A percentile compares a stretch with the other conserved stretches of the same genome.
phyloP scores from a whole-genome alignment of 2,113 vertebrate genomes.

The Apaloderma vittatum region DNA sequence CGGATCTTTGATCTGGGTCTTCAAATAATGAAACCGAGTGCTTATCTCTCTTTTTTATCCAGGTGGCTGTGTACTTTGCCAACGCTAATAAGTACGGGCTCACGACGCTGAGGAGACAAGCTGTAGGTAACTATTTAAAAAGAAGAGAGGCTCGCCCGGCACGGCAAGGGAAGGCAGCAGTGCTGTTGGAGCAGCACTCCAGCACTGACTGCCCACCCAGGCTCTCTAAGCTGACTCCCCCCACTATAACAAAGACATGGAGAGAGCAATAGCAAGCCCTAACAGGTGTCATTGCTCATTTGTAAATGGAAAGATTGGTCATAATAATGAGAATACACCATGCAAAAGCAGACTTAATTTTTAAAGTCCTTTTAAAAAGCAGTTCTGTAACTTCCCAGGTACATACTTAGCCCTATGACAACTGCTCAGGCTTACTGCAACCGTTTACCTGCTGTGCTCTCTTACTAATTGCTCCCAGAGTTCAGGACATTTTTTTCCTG shows the following conservation, averaged over 20 bases:
- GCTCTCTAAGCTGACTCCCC: not conserved
- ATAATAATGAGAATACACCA: not conserved
- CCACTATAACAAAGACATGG: rapidly evolving
- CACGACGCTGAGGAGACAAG: rapidly evolving
- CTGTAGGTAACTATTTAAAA: not conserved
- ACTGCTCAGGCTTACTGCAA: not conserved
- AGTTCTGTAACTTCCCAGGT: not conserved
- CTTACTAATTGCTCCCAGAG: not conserved
- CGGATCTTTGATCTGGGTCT: slow-evolving; percentile 14
- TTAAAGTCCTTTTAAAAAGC: not conserved
- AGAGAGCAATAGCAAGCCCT: not conserved
- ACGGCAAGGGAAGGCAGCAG: not conserved
- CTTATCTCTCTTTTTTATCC: slow-evolving; percentile 12
- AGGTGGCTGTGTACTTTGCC: not conserved
- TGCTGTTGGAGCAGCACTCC: not conserved
- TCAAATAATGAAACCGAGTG: not conserved
- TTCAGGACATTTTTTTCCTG: not conserved
- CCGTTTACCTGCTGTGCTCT: not conserved
- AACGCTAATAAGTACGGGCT: not conserved
- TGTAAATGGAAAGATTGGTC: not conserved
- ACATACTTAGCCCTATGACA: not conserved
- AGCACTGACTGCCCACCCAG: not conserved
- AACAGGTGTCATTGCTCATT: not conserved
- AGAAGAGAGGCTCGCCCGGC: not conserved
- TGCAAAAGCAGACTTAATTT: not conserved